Evolutionary conservation across 2,888 invertebrate genomes (phyloP), one percentile per base, ranked within the genome.

Genomic region (Cerastis leucographa): DNA sequence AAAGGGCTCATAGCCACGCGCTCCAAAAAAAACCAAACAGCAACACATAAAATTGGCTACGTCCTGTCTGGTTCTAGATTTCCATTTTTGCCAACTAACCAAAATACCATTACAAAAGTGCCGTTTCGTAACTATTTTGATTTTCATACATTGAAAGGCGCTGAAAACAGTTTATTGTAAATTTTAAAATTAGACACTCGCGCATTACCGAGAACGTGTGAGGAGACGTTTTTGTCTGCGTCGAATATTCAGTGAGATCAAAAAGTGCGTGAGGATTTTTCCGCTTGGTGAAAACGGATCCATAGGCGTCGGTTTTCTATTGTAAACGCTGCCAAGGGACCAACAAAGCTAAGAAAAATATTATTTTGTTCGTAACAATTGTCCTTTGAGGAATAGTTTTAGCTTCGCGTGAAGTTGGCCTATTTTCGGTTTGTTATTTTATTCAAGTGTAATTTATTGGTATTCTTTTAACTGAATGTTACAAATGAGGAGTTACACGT

Each of bases 241-340:
- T 56, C 54, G 8, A 25, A 17, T 56, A 14, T 56, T 17, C 14
- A 54, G n/a, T 54, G 54, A 56, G 25, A 25, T 25, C 54, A 56
- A 56, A 54, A 46, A 17, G 14, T 14, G 46, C 4, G 46, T 46
- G 46, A 46, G 46, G 46, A 14, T 46, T 46, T 40, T 46, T 46
- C 11, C 54, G 54, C n/a, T 56, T 14, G 17, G 25, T 59, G 25
- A 25, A 59, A 25, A 59, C 17, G 25, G 3, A 56, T 25, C 87
- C 80, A 70, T 22, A 74, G 81, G 87, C 88, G 76, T 84, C 80
- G 72, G 87, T 81, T 76, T 77, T 77, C 74, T 69, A 82, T 85
- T 78, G 80, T 81, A 86, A 90, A 88, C 74, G 78, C 76, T 82
- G 76, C 81, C 90, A 59, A 35, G 87, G 82, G 90, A 87, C 83